phyloP scores from a whole-genome alignment of 2,797 vertebrate species.

The Cynopterus sphinx region DNA sequence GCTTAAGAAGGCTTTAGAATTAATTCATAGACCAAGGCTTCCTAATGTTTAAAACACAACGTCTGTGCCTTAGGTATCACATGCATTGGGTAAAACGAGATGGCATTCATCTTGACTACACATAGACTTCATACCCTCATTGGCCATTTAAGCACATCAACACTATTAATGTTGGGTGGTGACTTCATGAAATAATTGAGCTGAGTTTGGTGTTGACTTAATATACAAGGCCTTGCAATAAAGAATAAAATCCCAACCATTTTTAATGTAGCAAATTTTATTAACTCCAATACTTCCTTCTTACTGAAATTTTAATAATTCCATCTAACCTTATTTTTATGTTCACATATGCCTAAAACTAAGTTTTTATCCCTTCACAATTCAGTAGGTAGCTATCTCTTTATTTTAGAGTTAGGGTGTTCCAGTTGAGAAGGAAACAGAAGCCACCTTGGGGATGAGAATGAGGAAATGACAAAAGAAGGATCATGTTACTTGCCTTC shows the following conservation, averaged over 20 bases:
- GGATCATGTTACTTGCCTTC: slow-evolving; percentile 30
- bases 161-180: not conserved
- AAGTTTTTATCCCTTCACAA: not conserved
- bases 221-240: not conserved
- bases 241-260: not conserved
- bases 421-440: slow-evolving; percentile 22
- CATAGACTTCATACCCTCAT: not conserved
- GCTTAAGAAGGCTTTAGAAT: not conserved
- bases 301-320: not conserved
- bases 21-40: not conserved
- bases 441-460: slow-evolving; percentile 35
- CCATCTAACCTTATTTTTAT: not conserved
- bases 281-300: not conserved
- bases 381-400: not conserved
- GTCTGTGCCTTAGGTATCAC: not conserved
- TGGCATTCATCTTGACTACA: not conserved
- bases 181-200: not conserved
- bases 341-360: not conserved
- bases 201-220: not conserved
- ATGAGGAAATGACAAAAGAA: slow-evolving; percentile 11
- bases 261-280: not conserved
- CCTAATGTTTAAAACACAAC: not conserved
- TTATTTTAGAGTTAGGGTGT: slow-evolving; percentile 36
- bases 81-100: not conserved
- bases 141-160: not conserved